Conservation (phyloP, 2,888 invertebrate species). For the Octonoba sinensis region DNA sequence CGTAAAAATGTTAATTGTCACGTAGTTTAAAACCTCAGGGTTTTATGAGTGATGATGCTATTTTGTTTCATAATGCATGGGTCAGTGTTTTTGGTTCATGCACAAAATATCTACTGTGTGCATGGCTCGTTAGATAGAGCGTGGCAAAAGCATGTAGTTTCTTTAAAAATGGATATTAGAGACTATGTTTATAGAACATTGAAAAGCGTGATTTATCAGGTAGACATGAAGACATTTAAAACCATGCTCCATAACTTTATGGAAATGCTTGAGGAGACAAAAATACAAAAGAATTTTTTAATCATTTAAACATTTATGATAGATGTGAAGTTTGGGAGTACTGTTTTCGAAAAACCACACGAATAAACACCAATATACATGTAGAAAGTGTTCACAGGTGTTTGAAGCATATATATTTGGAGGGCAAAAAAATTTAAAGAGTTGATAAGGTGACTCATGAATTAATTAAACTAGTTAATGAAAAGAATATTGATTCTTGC, state of each 20-base stretch:
- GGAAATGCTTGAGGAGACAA: not conserved
- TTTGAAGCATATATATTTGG: conserved; percentile 18
- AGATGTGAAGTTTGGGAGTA: not conserved
- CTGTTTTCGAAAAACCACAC: conserved; percentile 11
- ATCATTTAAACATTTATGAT: conserved; percentile 4
- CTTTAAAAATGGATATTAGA: not conserved
- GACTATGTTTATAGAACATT: not conserved
- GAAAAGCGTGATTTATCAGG: not conserved
- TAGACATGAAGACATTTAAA: not conserved
- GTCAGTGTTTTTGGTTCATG: conserved; percentile 8
- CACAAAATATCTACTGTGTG: not conserved
- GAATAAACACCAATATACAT: conserved; percentile 14
- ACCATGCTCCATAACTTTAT: not conserved
- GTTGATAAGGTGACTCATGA: not conserved
- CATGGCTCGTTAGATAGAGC: not conserved
- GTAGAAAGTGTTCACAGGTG: conserved; percentile 14
- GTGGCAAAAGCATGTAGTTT: not conserved
- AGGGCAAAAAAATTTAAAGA: conserved; percentile 18
- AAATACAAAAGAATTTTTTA: not conserved
- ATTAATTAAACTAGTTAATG: conserved; percentile 6
- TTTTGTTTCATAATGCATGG: conserved; percentile 16
- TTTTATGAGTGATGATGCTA: conserved; percentile 18
- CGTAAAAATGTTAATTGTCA: not conserved
- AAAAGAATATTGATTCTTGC: conserved; percentile 7
- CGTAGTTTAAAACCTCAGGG: not conserved